Evolutionary conservation across 2,888 invertebrate genomes (phyloP).

Genomic region (Tetrapedia diversipes): DNA sequence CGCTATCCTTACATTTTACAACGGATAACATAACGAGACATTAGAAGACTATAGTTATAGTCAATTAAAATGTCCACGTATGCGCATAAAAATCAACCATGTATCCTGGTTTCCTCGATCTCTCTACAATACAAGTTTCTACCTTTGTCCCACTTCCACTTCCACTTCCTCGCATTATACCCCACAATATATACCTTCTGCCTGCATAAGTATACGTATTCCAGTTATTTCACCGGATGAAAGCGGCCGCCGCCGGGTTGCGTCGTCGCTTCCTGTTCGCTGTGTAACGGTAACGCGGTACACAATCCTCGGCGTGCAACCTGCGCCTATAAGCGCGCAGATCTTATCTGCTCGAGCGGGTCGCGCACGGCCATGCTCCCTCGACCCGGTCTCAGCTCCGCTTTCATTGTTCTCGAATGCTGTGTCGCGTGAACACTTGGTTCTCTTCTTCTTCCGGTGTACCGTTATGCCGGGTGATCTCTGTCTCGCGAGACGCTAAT

Average conservation of each 20-base stretch:
- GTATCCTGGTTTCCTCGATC: no score
- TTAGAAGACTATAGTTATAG: no score
- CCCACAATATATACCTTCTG: not conserved
- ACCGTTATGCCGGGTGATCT: conserved; percentile 43
- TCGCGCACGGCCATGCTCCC: conserved; percentile 36
- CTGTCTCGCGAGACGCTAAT: conserved; percentile 30
- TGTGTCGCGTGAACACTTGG: conserved; percentile 1
- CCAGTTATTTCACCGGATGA: conserved; percentile 2
- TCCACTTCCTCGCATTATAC: not conserved
- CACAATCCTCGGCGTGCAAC: conserved; percentile 42
- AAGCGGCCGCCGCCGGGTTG: not conserved
- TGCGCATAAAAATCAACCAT: no score
- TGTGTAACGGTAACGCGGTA: conserved; percentile 57
- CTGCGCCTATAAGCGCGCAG: conserved; percentile 33
- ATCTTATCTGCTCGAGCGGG: conserved; percentile 46
- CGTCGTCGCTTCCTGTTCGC: conserved; percentile 37
- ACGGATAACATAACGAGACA: no score
- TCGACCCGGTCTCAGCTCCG: conserved; percentile 4
- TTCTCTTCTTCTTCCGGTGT: not conserved
- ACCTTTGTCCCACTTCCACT: not conserved
- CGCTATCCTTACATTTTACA: no score
- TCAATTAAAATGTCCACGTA: no score
- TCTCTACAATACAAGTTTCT: not conserved
- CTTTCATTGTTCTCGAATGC: conserved; percentile 59
- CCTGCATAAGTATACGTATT: no score